Evolutionary conservation across 2,113 vertebrate genomes (phyloP), one percentile per base, ranked within the genome.

Genomic region (Tylochromis polylepis): DNA sequence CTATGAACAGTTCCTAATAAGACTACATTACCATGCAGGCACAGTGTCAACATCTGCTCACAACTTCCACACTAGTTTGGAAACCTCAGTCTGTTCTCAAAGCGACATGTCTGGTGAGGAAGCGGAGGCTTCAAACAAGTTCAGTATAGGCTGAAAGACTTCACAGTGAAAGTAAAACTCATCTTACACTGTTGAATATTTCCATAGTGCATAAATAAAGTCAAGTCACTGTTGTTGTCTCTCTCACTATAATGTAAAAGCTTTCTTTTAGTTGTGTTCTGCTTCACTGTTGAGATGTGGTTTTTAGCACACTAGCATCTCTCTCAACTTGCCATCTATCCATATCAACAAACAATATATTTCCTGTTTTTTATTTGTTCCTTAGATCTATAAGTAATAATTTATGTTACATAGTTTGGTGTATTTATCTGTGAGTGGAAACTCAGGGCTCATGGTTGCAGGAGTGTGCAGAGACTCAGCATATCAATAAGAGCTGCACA

Each of bases 31-130:
- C 15, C 31, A 56, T 27, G 8, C 53, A 85, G 81, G 41, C 72
- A 65, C 6, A 77, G 77, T 5, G 18, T 24, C 38, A 18, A 10
- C 20, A 88, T 55, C 20, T 80, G 15, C 16, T 38, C 9, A 49
- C 41, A 90, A 92, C 79, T 87, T 84, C 18, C 53, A 34, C 22
- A 38, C 34, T 9, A 62, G 31, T 88, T 89, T 34, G 72, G 72
- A 87, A 65, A 72, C 46, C 22, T 15, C 27, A 53, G 55, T 70
- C 51, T 70, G 0, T 51, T 88, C 12, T 31, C 49, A 87, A 78
- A 88, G 79, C 77, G 59, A 2, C 15, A 38, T 59, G 36, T 62
- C 72, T 56, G 24, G 10, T 56, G 24, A 46, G 36, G 49, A 81
- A 78, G 62, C 46, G 15, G 70, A 84, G 15, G 51, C 41, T 65